Evolutionary conservation across 2,113 vertebrate genomes (phyloP).

Genomic region (Hepsetus odoe): DNA sequence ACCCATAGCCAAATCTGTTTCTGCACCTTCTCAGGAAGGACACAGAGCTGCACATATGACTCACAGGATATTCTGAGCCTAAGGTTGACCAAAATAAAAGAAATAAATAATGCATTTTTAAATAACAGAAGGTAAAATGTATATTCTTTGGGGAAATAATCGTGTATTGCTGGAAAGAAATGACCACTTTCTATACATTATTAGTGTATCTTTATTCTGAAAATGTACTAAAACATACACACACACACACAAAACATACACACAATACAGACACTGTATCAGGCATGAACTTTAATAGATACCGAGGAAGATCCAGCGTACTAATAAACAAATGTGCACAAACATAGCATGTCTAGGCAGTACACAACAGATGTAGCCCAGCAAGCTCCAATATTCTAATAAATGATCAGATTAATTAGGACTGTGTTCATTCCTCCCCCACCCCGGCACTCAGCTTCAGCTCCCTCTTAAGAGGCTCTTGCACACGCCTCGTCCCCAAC

Average conservation of each 20-base stretch:
- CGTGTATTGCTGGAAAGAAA: no score
- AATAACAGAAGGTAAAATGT: no score
- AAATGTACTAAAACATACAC: background rate
- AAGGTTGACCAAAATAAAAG: background rate
- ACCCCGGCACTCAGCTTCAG: constrained; percentile 1
- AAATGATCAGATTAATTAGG: constrained; percentile 56
- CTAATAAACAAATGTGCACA: constrained; percentile 7
- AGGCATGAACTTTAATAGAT: background rate
- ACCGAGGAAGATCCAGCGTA: background rate
- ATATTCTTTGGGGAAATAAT: no score
- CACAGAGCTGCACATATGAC: background rate
- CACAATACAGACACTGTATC: background rate
- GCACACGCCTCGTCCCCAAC: constrained; percentile 43
- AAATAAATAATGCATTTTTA: no score
- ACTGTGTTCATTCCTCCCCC: constrained; percentile 37
- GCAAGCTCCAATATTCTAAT: constrained; percentile 22
- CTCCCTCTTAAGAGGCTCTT: constrained; percentile 30
- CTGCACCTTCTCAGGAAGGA: background rate
- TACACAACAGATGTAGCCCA: constrained; percentile 12
- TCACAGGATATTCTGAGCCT: background rate
- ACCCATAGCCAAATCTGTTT: background rate
- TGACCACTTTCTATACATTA: no score
- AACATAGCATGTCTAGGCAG: background rate
- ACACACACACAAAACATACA: constrained; percentile 12
- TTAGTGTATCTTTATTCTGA: no score